phyloP scores from a whole-genome alignment of 2,797 vertebrate species.

The Buceros bicornis region DNA sequence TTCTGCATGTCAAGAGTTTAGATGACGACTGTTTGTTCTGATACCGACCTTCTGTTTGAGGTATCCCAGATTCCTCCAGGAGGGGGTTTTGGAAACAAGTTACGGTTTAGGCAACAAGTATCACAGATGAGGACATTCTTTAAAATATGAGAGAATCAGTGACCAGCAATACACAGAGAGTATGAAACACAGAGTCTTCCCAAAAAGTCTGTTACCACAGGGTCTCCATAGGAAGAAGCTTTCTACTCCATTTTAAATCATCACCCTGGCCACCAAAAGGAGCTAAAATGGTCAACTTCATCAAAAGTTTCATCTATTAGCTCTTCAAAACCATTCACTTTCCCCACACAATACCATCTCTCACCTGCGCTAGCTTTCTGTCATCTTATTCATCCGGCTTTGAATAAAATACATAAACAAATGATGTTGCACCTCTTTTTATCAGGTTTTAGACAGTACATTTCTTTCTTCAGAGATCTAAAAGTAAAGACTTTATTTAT shows the following conservation, averaged over 20 bases:
- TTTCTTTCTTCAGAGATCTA: background rate
- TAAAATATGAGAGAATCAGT: background rate
- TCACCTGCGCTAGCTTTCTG: background rate
- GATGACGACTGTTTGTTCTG: background rate
- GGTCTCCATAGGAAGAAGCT: background rate
- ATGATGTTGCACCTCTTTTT: background rate
- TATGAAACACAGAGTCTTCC: background rate
- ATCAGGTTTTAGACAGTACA: background rate
- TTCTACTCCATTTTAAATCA: background rate
- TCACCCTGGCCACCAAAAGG: background rate
- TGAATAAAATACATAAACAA: background rate
- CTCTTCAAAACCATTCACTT: background rate
- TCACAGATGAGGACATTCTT: background rate
- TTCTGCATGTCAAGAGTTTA: background rate
- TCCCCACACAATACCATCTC: background rate
- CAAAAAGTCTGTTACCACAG: background rate
- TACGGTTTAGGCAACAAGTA: background rate
- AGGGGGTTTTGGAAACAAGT: background rate
- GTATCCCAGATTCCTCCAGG: background rate
- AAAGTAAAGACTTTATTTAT: background rate
- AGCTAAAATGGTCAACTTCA: background rate
- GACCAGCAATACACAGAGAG: accelerated
- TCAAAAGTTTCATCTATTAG: background rate
- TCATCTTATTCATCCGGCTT: background rate
- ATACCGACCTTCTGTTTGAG: background rate